Percentiles rank a stretch among this genome's conserved stretches.
phyloP scores from a whole-genome alignment of 2,113 vertebrate species.

The Lophochroa leadbeateri region DNA sequence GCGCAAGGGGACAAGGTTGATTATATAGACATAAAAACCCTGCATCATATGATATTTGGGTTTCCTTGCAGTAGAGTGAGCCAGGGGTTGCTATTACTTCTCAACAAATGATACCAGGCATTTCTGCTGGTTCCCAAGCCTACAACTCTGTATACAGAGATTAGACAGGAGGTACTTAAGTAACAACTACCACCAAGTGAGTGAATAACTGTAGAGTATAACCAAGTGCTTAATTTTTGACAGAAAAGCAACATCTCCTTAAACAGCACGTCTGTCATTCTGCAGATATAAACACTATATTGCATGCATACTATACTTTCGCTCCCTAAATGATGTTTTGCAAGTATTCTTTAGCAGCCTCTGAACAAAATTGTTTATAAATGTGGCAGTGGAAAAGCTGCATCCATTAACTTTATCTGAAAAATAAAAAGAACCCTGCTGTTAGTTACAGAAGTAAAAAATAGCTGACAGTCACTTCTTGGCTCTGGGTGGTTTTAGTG shows the following conservation, averaged over 20 bases:
- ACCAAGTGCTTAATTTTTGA: conserved; percentile 19
- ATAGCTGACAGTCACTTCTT: conserved; percentile 29
- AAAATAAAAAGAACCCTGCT: conserved; percentile 46
- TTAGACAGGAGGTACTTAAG: neutral
- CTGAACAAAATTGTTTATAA: conserved; percentile 33
- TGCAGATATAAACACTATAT: neutral
- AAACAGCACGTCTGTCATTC: neutral
- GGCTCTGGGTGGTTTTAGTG: conserved; percentile 16
- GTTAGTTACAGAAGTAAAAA: conserved; percentile 31
- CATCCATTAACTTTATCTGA: conserved; percentile 45
- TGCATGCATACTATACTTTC: neutral
- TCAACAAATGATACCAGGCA: neutral
- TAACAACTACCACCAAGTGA: neutral
- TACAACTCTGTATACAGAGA: neutral
- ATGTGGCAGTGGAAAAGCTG: neutral
- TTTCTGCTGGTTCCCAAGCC: neutral
- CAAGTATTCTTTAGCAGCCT: neutral
- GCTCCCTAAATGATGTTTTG: neutral
- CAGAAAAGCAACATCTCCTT: neutral
- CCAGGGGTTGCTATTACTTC: neutral
- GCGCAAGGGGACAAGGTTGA: too few species aligned
- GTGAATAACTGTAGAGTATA: neutral
- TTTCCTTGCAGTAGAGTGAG: neutral
- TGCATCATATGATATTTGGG: neutral
- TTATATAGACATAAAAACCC: neutral